Percentiles rank a stretch among this genome's conserved stretches.
These are phyloP conservation scores for Portevinia maculata DNA, from an alignment of 2,888 invertebrate genomes.

Conservation along the genomic window DNA sequence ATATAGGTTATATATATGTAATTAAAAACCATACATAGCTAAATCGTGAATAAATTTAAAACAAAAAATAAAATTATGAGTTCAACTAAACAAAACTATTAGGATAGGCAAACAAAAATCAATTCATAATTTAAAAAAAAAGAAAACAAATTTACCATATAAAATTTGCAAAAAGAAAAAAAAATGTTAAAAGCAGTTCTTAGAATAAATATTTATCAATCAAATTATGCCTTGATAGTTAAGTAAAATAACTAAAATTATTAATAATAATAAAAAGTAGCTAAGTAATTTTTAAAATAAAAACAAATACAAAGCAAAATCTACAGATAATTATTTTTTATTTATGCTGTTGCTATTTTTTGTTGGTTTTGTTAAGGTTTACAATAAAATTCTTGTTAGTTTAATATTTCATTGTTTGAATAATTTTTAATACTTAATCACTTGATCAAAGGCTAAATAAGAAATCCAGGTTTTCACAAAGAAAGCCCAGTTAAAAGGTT, in stretches of 20 bases:
- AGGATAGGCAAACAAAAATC: constrained; percentile 46
- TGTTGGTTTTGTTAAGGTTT: neutral
- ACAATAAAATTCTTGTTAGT: no score
- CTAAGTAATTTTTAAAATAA: constrained; percentile 32
- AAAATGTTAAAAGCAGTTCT: constrained; percentile 54
- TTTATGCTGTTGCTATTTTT: neutral
- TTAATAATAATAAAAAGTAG: constrained; percentile 25
- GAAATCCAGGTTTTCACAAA: no score
- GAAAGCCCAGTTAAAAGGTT: no score
- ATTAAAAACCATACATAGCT: neutral
- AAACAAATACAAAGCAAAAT: constrained; percentile 14
- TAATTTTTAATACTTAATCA: no score
- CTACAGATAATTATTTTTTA: constrained; percentile 6
- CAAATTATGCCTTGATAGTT: constrained; percentile 80
- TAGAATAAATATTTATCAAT: constrained; percentile 77
- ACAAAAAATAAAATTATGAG: constrained; percentile 11
- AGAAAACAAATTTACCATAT: constrained; percentile 19
- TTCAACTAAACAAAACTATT: constrained; percentile 51
- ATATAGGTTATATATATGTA: constrained; percentile 24
- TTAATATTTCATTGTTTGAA: no score
- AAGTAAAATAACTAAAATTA: constrained; percentile 64
- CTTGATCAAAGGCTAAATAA: no score
- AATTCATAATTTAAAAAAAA: constrained; percentile 28
- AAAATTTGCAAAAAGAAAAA: constrained; percentile 37
- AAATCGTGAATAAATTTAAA: constrained; percentile 14